Evolutionary conservation across 2,797 vertebrate species (phyloP), one percentile per base, ranked within the genome.

Genomic region (Capromys pilorides): DNA sequence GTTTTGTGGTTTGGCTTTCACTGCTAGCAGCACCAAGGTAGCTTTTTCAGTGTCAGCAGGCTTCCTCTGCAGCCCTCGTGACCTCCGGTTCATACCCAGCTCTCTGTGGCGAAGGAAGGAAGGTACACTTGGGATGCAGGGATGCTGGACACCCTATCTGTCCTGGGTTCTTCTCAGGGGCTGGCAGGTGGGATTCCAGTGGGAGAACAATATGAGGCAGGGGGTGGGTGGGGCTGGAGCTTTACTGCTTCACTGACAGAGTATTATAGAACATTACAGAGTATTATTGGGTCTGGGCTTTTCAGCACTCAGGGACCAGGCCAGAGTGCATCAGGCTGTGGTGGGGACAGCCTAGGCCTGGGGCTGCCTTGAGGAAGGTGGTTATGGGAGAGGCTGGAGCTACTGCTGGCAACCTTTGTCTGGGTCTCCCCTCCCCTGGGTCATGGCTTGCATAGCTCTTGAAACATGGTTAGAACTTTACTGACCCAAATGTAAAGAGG

Each of bases 11-110:
- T 89, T 81, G 39, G 86, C 78, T 41, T 28, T 28, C 2, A 28
- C 59, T 59, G 19, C 66, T 0, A 2, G 51, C 33, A 24, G 57
- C 59, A 62, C 36, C 7, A 21, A 62, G 57, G 57, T 83, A 18
- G 54, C n/a, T 5, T 49, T 80, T 59, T 31, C n/a, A 10, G 0
- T 33, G 81, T 24, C 31, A 10, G 8, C 69, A 0, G 31, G 26
- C 21, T 49, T 87, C 75, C 41, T 69, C 7, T 71, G 75, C 1
- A 11, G 36, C 21, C 7, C 45, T 33, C 24, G 0, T 33, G 12
- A n/a, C 59, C 26, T 54, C 31, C 6, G 12, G 1, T 54, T 57
- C 0, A 0, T 6, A 1, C 51, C n/a, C 2, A 3, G 45, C 69
- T 14, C n/a, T 87, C 24, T 19, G 0, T 28, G 49, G 6, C 24